phyloP scores from a whole-genome alignment of 2,113 vertebrate species.

The Pheucticus melanocephalus region DNA sequence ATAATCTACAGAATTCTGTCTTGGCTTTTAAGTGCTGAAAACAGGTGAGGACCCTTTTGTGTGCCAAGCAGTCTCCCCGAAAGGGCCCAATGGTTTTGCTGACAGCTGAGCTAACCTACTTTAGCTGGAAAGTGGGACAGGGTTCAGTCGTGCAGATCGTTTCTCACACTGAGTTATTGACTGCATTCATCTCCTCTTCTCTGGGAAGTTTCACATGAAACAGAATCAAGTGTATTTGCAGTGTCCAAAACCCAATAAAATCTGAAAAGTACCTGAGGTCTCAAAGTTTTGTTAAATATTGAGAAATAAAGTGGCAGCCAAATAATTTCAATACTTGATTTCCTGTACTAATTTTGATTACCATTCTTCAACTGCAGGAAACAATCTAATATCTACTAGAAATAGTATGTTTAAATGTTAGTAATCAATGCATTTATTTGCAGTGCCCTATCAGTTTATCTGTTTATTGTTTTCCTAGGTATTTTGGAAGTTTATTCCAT shows the following conservation, averaged over 20 bases:
- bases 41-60: background rate
- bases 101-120: background rate
- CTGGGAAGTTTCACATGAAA: background rate
- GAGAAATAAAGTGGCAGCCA: background rate
- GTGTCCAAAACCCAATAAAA: background rate
- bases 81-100: background rate
- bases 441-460: background rate
- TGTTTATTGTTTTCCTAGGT: background rate
- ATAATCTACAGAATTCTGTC: background rate
- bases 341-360: background rate
- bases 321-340: background rate
- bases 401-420: background rate
- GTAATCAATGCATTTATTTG: background rate
- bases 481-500: background rate
- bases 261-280: background rate
- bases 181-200: background rate
- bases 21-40: background rate
- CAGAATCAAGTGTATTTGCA: background rate
- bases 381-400: background rate
- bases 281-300: background rate
- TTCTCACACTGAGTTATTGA: background rate
- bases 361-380: background rate
- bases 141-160: constrained; percentile 1
- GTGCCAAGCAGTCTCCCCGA: background rate
- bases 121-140: constrained; percentile 2